Evolutionary conservation across 2,888 invertebrate species (phyloP).

Genomic region (Sarcophaga variegata): DNA sequence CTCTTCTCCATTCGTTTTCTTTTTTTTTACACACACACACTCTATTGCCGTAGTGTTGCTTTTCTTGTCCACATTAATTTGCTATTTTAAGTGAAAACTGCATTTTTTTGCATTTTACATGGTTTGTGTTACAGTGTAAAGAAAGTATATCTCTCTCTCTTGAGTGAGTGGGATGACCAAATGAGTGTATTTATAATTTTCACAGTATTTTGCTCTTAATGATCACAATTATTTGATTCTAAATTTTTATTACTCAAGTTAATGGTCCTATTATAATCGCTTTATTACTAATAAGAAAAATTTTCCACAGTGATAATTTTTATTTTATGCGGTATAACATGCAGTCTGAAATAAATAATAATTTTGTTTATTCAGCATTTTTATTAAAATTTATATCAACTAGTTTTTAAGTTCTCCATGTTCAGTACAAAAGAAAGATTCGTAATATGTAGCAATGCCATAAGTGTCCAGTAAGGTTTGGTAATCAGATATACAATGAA

Average conservation of each 20-base stretch:
- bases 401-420: no score
- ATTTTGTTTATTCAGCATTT: no score
- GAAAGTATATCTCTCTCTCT: constrained; percentile 5
- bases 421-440: no score
- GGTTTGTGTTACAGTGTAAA: not conserved
- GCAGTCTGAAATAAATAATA: no score
- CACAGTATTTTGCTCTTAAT: constrained; percentile 37
- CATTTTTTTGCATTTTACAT: constrained; percentile 17
- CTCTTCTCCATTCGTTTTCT: not conserved
- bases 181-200: constrained; percentile 28
- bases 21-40: no score
- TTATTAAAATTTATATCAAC: no score
- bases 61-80: constrained; percentile 39
- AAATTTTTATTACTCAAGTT: constrained; percentile 36
- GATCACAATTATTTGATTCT: constrained; percentile 49
- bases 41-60: not conserved
- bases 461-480: no score
- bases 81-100: constrained; percentile 40
- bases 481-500: no score
- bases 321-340: not conserved
- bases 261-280: constrained; percentile 12
- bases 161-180: not conserved
- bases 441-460: no score
- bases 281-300: not conserved
- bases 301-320: constrained; percentile 15